Evolutionary conservation across 2,888 invertebrate genomes (phyloP), one percentile per base, ranked within the genome.

Genomic region (Alitta virens): DNA sequence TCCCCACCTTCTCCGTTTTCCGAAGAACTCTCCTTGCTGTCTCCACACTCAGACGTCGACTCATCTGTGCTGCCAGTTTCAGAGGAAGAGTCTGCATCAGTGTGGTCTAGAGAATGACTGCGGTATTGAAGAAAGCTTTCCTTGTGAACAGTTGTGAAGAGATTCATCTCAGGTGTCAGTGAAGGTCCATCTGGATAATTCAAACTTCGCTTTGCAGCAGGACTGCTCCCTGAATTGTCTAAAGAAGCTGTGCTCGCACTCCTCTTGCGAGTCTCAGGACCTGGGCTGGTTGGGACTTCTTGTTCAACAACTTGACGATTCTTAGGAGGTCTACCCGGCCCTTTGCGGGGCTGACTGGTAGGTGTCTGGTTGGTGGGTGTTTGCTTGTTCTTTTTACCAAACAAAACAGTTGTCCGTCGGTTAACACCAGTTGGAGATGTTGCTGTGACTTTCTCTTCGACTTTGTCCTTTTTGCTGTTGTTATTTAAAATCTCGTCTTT

Each of bases 381-480:
- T 23, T 49, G 33, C 54, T 27, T 56, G 61, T 50, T 52, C 40
- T 67, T 67, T 54, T 89, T 85, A 12, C 90, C 89, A 72, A 91
- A 89, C 33, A 91, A 81, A 26, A 91, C 90, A n/a, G 91, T 89
- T 24, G 89, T 91, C 74, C 91, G 78, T 27, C 89, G 83, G 76
- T 89, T 89, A 7, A 89, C 88, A 12, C 88, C 87, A 2, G 84
- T 82, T 0, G 86, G 85, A 1, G 62, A 46, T 16, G 46, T 61
- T 23, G 52, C 53, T 21, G 38, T 54, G 16, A 40, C 25, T 18
- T 53, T 46, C 27, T 60, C 60, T 2, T 59, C 59, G 5, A 33
- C 12, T 12, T 33, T 33, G 33, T 33, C 33, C 24, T 60, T 42
- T 54, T 60, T 40, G n/a, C 26, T 60, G 43, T 40, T 42, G 33